Conservation (phyloP, 2,888 invertebrate genomes). For the Athetis lepigone region DNA sequence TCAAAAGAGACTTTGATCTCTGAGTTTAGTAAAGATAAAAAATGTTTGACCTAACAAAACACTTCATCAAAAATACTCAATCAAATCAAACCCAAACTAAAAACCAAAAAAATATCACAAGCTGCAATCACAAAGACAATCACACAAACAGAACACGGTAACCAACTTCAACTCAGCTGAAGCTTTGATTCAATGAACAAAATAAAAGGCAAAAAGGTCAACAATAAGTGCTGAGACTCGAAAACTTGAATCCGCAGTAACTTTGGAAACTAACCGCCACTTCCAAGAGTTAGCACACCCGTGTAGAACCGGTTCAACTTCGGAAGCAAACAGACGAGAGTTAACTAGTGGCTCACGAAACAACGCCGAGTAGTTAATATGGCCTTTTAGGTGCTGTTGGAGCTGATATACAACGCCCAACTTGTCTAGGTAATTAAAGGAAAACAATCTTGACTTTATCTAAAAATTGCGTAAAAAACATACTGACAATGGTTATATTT, state of each 20-base stretch:
- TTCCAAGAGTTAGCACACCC: constrained; percentile 56
- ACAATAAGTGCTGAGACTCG: constrained; percentile 56
- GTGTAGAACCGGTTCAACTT: constrained; percentile 57
- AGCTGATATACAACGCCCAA: background rate
- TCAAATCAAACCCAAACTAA: constrained; percentile 1
- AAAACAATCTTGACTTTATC: too few species aligned
- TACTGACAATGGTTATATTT: too few species aligned
- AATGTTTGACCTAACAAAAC: too few species aligned
- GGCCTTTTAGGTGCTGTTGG: constrained; percentile 41
- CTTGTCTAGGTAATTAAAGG: too few species aligned
- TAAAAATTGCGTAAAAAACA: too few species aligned
- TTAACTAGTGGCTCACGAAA: constrained; percentile 55
- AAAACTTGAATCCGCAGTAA: constrained; percentile 64
- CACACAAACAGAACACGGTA: constrained; percentile 31
- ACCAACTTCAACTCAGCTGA: constrained; percentile 37
- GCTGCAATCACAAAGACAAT: constrained; percentile 12
- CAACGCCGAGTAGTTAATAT: constrained; percentile 56
- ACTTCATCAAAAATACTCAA: too few species aligned
- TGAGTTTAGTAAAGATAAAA: too few species aligned
- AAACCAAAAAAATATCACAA: constrained; percentile 13
- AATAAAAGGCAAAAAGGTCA: constrained; percentile 64
- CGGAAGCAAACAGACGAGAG: constrained; percentile 59
- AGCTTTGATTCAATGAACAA: constrained; percentile 63
- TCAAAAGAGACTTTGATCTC: too few species aligned
- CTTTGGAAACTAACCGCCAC: constrained; percentile 62